Evolutionary conservation across 1,140 invertebrate species (phyloP).

Genomic region (Drosophila pruinosa): DNA sequence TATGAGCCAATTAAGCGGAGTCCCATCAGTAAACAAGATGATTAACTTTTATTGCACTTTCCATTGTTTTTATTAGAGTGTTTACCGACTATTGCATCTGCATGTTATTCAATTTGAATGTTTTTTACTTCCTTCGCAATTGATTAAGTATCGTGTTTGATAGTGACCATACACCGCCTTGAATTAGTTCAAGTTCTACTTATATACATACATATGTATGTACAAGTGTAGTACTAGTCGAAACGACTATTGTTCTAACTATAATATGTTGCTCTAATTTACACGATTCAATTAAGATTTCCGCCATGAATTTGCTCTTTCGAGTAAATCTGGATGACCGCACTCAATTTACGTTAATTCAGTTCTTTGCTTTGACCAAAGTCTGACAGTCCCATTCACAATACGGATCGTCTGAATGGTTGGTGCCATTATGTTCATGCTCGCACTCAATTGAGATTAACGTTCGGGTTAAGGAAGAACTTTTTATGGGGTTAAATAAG

Average conservation of each 20-base stretch:
- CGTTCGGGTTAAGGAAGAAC: background rate
- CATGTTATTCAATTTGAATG: background rate
- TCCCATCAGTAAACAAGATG: constrained; percentile 20
- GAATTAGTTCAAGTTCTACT: background rate
- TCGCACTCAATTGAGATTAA: constrained; percentile 7
- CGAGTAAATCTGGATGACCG: constrained; percentile 28
- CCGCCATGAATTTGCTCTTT: constrained; percentile 40
- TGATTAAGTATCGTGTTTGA: background rate
- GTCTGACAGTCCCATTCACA: background rate
- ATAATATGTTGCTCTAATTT: constrained; percentile 45
- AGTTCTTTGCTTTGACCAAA: constrained; percentile 13
- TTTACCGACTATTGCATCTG: background rate
- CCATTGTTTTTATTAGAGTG: constrained; percentile 11
- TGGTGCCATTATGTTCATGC: background rate
- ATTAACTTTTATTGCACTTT: constrained; percentile 31
- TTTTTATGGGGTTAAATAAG: background rate
- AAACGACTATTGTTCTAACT: constrained; percentile 25
- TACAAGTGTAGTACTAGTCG: background rate
- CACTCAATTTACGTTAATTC: constrained; percentile 61
- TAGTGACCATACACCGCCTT: background rate
- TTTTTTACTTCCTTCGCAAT: background rate
- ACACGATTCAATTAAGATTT: constrained; percentile 66
- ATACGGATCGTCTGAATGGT: background rate
- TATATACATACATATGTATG: background rate
- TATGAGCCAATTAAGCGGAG: background rate